Conservation (phyloP, 1,140 invertebrate genomes). For the Drosophila rufa region DNA sequence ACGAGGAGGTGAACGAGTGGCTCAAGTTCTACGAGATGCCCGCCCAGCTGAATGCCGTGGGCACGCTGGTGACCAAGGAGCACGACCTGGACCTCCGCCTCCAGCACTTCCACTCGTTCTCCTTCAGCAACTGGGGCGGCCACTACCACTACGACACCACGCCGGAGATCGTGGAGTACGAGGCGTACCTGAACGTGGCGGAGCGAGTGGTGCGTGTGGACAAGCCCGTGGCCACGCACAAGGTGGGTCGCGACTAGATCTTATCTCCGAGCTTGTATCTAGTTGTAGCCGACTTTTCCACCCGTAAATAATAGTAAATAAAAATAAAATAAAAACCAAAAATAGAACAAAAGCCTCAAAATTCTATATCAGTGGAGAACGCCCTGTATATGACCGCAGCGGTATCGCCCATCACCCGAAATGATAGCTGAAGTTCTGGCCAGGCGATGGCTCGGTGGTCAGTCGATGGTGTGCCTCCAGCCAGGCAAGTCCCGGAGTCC, state of each 20-base stretch:
- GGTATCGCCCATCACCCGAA: slow-evolving; percentile 14
- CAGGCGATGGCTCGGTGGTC: neutral
- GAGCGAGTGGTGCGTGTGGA: slow-evolving; percentile 92
- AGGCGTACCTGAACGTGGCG: slow-evolving; percentile 94
- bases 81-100: slow-evolving; percentile 94
- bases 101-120: slow-evolving; percentile 98
- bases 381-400: slow-evolving; percentile 12
- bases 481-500: neutral
- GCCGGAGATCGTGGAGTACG: slow-evolving; percentile 91
- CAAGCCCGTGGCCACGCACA: slow-evolving; percentile 88
- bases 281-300: slow-evolving; percentile 24
- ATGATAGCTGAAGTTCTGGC: slow-evolving; percentile 5
- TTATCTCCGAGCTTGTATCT: neutral
- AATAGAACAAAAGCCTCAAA: neutral
- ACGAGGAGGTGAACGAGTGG: slow-evolving; percentile 93
- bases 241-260: slow-evolving; percentile 86
- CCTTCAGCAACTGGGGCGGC: slow-evolving; percentile 94
- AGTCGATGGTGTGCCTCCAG: slow-evolving; percentile 1
- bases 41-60: slow-evolving; percentile 94
- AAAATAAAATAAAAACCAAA: slow-evolving; percentile 11
- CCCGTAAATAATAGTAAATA: slow-evolving; percentile 4
- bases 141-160: slow-evolving; percentile 98
- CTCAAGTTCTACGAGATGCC: slow-evolving; percentile 96
- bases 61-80: slow-evolving; percentile 95
- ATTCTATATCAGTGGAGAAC: neutral